These are phyloP conservation scores for Gadopsis marmoratus DNA, from an alignment of 2,797 vertebrate species.

Conservation along the genomic window DNA sequence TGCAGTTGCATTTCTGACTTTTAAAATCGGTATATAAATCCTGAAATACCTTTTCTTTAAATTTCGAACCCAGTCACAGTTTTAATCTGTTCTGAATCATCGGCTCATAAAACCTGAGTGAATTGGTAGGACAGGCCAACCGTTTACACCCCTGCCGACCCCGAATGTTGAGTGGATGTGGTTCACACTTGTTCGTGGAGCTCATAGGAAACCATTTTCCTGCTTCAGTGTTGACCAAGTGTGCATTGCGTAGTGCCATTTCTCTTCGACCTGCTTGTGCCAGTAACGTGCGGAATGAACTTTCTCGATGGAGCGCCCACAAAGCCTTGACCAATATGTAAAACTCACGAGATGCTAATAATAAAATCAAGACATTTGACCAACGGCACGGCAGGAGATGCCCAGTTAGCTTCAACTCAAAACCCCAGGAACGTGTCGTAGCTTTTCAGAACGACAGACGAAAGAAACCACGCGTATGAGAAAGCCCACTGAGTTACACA, in stretches of 20 bases:
- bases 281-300: background rate
- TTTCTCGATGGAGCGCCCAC: background rate
- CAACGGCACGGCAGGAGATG: background rate
- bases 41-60: constrained; percentile 10
- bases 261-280: background rate
- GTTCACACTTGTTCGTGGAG: background rate
- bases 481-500: background rate
- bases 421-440: background rate
- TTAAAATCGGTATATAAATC: constrained; percentile 21
- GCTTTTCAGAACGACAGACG: background rate
- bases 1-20: constrained; percentile 9
- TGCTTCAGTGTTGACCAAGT: background rate
- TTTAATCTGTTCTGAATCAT: background rate
- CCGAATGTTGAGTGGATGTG: background rate
- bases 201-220: background rate
- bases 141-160: background rate
- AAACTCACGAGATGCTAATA: background rate
- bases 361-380: background rate
- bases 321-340: background rate
- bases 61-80: background rate
- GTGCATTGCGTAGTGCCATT: background rate
- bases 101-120: background rate
- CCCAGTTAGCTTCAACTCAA: background rate
- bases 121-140: rapidly evolving
- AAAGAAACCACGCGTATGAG: background rate